These are phyloP conservation scores for Mellilla xanthometata DNA, from an alignment of 2,888 invertebrate species.

Conservation along the genomic window DNA sequence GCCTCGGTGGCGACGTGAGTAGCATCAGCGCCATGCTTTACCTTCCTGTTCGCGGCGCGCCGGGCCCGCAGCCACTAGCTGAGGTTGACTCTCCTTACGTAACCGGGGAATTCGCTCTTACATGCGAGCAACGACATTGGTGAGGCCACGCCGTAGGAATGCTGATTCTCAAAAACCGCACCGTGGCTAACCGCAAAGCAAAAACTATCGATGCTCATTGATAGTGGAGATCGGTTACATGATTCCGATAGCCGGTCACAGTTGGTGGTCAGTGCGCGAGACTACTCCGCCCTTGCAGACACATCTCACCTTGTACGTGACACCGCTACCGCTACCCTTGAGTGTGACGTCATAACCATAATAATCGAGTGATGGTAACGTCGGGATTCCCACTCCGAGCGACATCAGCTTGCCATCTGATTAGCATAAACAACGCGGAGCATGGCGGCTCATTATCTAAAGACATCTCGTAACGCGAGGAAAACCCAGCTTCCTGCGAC, in stretches of 20 bases:
- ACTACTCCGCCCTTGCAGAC: too few species aligned
- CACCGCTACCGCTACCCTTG: too few species aligned
- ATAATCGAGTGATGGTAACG: background rate
- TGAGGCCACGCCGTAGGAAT: conserved; percentile 1
- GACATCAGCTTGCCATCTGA: conserved; percentile 2
- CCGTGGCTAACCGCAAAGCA: too few species aligned
- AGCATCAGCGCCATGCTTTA: too few species aligned
- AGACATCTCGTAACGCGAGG: conserved; percentile 31
- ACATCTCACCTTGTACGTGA: too few species aligned
- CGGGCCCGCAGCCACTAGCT: background rate
- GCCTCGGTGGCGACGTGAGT: background rate
- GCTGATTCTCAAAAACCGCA: background rate
- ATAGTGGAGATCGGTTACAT: too few species aligned
- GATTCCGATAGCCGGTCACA: too few species aligned
- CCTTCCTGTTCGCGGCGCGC: too few species aligned
- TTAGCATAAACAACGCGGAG: conserved; percentile 16
- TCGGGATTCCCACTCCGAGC: conserved; percentile 3
- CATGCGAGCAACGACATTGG: conserved; percentile 4
- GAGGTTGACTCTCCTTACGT: conserved; percentile 7
- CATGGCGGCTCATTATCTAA: conserved; percentile 11
- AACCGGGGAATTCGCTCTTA: conserved; percentile 11
- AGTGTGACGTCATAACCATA: too few species aligned
- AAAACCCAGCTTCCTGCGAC: conserved; percentile 55
- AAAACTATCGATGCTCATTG: too few species aligned
- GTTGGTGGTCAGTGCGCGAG: too few species aligned